Evolutionary conservation across 2,888 invertebrate genomes (phyloP), one percentile per base, ranked within the genome.

Genomic region (Callimorpha dominula): DNA sequence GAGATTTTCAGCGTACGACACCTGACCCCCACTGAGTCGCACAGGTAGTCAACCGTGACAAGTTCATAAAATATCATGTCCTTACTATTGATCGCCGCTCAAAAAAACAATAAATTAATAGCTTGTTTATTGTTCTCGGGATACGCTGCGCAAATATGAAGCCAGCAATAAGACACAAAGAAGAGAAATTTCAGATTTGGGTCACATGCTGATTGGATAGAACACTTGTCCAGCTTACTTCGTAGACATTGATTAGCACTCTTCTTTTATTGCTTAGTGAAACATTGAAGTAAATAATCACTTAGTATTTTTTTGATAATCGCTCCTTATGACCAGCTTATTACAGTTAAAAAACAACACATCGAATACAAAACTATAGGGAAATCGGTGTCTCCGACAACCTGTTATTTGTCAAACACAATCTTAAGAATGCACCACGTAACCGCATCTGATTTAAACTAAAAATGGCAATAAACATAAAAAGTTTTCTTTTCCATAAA

Each of bases 121-220:
- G 81, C 74, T 73, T 75, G 72, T 75, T 76, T 68, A 77, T 78
- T 79, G 66, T 71, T 71, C 79, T 77, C 71, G 65, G 71, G 74
- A 78, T 82, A 82, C 66, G 75, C 75, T 78, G 76, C 81, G 76
- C 82, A 85, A 86, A 85, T 83, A 88, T 75, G 80, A 84, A 82
- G 81, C 85, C 82, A 87, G 81, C 81, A 86, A 82, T 87, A 81
- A 86, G 89, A 89, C 89, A 93, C 92, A 92, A 91, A 91, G 92
- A 95, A 93, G 95, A 95, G 95, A 95, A 95, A 95, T 94, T 93
- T 92, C 88, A 87, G 92, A 95, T 95, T 94, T 95, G 95, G 95
- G 95, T 95, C 95, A 95, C 95, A 95, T 94, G 95, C 94, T 94
- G 95, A 94, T 94, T 91, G 91, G 91, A 90, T 91, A 89, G 86